Percentiles rank a stretch among this genome's conserved stretches.
These are phyloP conservation scores for Drosophila percnosoma DNA, from an alignment of 2,888 invertebrate species.

Conservation along the genomic window DNA sequence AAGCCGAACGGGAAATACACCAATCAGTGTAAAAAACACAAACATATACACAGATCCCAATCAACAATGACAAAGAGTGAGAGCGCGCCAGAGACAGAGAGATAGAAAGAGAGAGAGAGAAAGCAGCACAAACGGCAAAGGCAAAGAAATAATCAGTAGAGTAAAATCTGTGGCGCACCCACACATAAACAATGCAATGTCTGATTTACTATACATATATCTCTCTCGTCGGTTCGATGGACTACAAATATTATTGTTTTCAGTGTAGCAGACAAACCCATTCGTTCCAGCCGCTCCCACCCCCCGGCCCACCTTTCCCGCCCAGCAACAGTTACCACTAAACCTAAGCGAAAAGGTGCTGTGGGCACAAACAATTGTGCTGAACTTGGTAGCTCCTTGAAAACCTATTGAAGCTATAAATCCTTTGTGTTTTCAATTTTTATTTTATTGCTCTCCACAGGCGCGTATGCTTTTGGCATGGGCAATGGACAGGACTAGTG, in stretches of 20 bases:
- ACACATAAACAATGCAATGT: slow-evolving; percentile 70
- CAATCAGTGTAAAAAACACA: slow-evolving; percentile 75
- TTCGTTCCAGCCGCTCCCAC: background rate
- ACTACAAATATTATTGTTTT: slow-evolving; percentile 69
- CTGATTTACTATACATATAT: slow-evolving; percentile 52
- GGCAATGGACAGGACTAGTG: slow-evolving; percentile 19
- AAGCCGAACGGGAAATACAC: slow-evolving; percentile 77
- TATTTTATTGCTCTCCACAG: slow-evolving; percentile 80
- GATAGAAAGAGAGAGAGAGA: background rate
- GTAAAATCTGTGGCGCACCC: slow-evolving; percentile 73
- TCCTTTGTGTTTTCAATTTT: slow-evolving; percentile 82
- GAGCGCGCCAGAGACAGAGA: background rate
- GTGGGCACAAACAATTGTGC: slow-evolving; percentile 51
- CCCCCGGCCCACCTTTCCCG: background rate
- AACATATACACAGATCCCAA: slow-evolving; percentile 27
- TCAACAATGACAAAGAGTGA: slow-evolving; percentile 16
- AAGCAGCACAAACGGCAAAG: slow-evolving; percentile 46
- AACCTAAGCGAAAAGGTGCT: slow-evolving; percentile 42
- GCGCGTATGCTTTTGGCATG: slow-evolving; percentile 46
- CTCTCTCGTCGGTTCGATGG: slow-evolving; percentile 43
- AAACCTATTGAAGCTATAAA: slow-evolving; percentile 82
- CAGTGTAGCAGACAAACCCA: slow-evolving; percentile 37
- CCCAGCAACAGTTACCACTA: slow-evolving; percentile 13
- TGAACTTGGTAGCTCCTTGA: slow-evolving; percentile 75
- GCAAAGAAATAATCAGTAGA: slow-evolving; percentile 75